Evolutionary conservation across 2,797 vertebrate genomes (phyloP).

Genomic region (Danio albolineatus): DNA sequence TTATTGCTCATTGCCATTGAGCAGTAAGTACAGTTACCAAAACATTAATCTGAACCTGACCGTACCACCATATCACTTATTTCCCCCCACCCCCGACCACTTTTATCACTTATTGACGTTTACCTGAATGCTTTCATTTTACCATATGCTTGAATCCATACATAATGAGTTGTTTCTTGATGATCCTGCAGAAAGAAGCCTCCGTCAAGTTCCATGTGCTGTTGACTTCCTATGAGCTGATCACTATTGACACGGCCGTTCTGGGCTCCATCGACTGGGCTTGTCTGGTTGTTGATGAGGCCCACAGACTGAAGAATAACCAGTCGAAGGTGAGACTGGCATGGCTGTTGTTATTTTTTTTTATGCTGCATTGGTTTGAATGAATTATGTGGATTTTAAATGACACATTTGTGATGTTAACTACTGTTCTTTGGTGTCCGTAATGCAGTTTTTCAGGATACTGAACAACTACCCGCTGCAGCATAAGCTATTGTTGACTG

Average conservation of each 20-base stretch:
- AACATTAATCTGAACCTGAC: too few relatives aligned
- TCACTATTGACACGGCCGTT: slow-evolving; percentile 96
- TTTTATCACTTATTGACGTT: too few relatives aligned
- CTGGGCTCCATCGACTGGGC: slow-evolving; percentile 98
- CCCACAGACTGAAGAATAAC: slow-evolving; percentile 97
- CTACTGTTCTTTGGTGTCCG: slow-evolving; percentile 21
- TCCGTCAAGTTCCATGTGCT: slow-evolving; percentile 95
- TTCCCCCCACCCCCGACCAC: too few relatives aligned
- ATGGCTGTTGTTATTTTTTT: background rate
- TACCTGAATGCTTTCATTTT: too few relatives aligned
- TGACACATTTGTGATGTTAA: background rate
- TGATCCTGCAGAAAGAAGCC: slow-evolving; percentile 89
- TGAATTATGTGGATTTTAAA: background rate
- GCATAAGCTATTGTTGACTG: slow-evolving; percentile 94
- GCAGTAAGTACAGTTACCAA: too few relatives aligned
- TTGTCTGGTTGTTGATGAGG: slow-evolving; percentile 96
- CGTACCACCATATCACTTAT: too few relatives aligned
- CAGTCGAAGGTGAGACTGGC: slow-evolving; percentile 88
- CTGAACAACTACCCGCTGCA: slow-evolving; percentile 96
- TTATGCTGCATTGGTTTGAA: background rate
- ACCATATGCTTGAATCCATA: background rate
- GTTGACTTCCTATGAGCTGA: slow-evolving; percentile 95
- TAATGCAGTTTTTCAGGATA: slow-evolving; percentile 91
- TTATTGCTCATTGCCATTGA: too few relatives aligned
- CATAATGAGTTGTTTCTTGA: background rate